phyloP scores from a whole-genome alignment of 1,140 invertebrate species.

The Drosophila rufa region DNA sequence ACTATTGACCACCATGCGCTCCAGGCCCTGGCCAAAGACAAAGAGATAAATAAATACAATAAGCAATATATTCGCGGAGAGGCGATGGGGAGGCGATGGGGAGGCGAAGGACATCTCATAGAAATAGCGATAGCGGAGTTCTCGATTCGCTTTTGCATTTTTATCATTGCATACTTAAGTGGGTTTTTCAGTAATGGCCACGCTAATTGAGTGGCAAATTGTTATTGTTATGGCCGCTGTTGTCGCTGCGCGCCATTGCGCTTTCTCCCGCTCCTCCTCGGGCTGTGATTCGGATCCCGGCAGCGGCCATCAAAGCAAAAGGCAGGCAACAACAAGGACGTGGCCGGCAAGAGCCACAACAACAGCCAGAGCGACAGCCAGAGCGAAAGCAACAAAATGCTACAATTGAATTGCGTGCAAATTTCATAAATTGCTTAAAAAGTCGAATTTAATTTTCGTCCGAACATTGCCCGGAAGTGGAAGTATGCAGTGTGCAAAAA shows the following conservation, averaged over 20 bases:
- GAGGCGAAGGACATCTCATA: conserved; percentile 32
- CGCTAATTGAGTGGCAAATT: conserved; percentile 83
- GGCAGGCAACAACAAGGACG: conserved; percentile 41
- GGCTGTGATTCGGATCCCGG: conserved; percentile 20
- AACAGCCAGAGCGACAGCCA: conserved; percentile 18
- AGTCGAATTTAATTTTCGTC: conserved; percentile 68
- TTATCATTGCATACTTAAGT: conserved; percentile 84
- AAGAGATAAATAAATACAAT: conserved; percentile 72
- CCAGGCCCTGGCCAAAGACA: conserved; percentile 87
- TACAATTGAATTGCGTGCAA: conserved; percentile 76
- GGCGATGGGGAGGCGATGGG: not conserved
- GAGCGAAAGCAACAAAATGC: conserved; percentile 46
- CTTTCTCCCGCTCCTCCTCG: conserved; percentile 29
- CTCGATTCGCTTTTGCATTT: conserved; percentile 77
- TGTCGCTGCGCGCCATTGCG: conserved; percentile 64
- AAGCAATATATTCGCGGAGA: conserved; percentile 27
- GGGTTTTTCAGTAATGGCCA: conserved; percentile 81
- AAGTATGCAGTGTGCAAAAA: conserved; percentile 33
- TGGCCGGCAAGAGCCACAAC: conserved; percentile 2
- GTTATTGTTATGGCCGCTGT: conserved; percentile 80
- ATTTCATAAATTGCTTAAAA: conserved; percentile 78
- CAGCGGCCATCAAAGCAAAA: conserved; percentile 63
- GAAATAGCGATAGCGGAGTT: conserved; percentile 36
- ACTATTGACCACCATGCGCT: conserved; percentile 89
- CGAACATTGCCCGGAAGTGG: conserved; percentile 39